phyloP scores from a whole-genome alignment of 2,797 vertebrate species.

The Syndactyla subalaris region DNA sequence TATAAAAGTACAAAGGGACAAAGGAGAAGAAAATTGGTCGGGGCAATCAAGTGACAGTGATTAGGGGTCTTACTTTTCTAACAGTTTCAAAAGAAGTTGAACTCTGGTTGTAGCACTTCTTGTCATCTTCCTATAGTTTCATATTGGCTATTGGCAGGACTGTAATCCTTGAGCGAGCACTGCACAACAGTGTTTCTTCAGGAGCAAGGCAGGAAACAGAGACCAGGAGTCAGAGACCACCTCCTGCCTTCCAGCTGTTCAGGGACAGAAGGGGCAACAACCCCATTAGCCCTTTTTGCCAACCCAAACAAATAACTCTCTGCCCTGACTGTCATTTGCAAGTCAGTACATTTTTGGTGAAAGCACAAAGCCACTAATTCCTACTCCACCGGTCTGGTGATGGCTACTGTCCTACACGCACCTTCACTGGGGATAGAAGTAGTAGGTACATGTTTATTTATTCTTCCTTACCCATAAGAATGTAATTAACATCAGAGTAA shows the following conservation, averaged over 20 bases:
- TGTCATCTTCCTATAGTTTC: not conserved
- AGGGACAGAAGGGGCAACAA: not conserved
- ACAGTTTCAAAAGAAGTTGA: not conserved
- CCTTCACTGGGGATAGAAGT: not conserved
- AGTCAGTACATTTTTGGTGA: not conserved
- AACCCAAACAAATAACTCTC: not conserved
- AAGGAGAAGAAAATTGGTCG: not conserved
- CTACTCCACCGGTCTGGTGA: not conserved
- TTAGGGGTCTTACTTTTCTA: not conserved
- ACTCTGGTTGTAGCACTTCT: not conserved
- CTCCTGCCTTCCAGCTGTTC: not conserved
- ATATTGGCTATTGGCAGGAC: not conserved
- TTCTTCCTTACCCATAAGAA: not conserved
- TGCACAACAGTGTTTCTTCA: not conserved
- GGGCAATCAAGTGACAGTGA: not conserved
- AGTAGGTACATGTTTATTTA: not conserved
- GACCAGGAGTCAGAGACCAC: not conserved
- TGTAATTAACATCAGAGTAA: not conserved
- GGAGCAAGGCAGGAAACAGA: not conserved
- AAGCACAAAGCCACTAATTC: not conserved
- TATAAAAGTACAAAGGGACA: not conserved
- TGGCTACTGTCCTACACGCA: not conserved
- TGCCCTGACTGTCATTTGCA: not conserved
- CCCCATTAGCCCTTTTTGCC: not conserved
- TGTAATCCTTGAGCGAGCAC: not conserved